A percentile compares a stretch with the other conserved stretches of the same genome.
Evolutionary conservation across 2,113 vertebrate genomes (phyloP).

Genomic region (Dunckerocampus dactyliophorus): DNA sequence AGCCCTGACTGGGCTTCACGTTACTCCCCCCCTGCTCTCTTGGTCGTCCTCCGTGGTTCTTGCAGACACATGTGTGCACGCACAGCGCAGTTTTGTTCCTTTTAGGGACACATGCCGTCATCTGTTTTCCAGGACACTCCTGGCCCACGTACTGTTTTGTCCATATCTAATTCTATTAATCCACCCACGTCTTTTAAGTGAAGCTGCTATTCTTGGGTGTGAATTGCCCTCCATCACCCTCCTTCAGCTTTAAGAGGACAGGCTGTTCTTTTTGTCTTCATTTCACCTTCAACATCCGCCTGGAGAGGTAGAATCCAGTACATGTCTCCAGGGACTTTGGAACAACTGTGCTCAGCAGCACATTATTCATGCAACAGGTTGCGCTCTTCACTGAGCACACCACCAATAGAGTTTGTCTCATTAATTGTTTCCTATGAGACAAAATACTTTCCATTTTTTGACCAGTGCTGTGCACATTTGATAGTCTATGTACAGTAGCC

Average conservation of each 20-base stretch:
- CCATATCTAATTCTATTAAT: slow-evolving; percentile 60
- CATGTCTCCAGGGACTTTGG: slow-evolving; percentile 61
- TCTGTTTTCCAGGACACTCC: slow-evolving; percentile 49
- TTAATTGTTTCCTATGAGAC: slow-evolving; percentile 35
- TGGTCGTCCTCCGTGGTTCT: slow-evolving; percentile 44
- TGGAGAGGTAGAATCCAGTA: slow-evolving; percentile 65
- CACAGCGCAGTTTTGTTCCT: slow-evolving; percentile 57
- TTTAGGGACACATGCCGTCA: slow-evolving; percentile 59
- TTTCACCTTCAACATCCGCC: slow-evolving; percentile 72
- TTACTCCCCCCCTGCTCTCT: slow-evolving; percentile 74
- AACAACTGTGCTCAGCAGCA: slow-evolving; percentile 58
- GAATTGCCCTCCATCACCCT: slow-evolving; percentile 37
- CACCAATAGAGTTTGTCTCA: slow-evolving; percentile 38
- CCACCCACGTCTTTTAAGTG: slow-evolving; percentile 46
- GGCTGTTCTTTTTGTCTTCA: slow-evolving; percentile 65
- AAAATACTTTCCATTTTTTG: slow-evolving; percentile 19
- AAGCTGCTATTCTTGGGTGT: slow-evolving; percentile 54
- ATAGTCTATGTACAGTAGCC: slow-evolving; percentile 21
- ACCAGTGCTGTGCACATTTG: slow-evolving; percentile 16
- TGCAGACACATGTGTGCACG: slow-evolving; percentile 20
- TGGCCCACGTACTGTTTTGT: slow-evolving; percentile 33
- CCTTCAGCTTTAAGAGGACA: slow-evolving; percentile 59
- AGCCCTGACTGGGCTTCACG: slow-evolving; percentile 82
- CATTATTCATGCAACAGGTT: slow-evolving; percentile 69
- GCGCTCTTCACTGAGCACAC: slow-evolving; percentile 43